phyloP scores from a whole-genome alignment of 2,888 invertebrate genomes.

The Eupithecia insigniata region DNA sequence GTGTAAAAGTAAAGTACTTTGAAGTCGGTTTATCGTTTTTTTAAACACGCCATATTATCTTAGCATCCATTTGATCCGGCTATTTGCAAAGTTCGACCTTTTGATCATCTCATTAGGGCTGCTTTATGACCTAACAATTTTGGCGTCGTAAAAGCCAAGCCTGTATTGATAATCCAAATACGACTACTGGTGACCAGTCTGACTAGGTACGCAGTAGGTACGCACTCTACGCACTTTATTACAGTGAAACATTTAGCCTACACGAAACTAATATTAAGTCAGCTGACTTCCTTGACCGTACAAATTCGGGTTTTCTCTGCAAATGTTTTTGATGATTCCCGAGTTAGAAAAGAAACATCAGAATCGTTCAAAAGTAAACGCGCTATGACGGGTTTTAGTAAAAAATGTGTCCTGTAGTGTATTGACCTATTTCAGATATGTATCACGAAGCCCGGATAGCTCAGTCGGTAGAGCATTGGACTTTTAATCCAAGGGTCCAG shows the following conservation, averaged over 20 bases:
- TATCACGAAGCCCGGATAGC: slow-evolving; percentile 85
- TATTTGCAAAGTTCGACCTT: background rate
- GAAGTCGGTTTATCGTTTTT: too few relatives aligned
- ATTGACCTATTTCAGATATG: slow-evolving; percentile 21
- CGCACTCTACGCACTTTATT: background rate
- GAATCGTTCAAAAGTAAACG: background rate
- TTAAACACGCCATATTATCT: too few relatives aligned
- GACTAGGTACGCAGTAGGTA: background rate
- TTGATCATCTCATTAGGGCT: background rate
- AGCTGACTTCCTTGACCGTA: background rate
- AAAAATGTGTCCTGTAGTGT: background rate
- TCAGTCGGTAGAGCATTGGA: slow-evolving; percentile 91
- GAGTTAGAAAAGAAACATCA: background rate
- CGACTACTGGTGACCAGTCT: too few relatives aligned
- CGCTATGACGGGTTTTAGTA: background rate
- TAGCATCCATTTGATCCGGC: background rate
- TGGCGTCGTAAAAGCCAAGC: slow-evolving; percentile 32
- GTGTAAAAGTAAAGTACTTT: too few relatives aligned
- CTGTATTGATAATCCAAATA: slow-evolving; percentile 23
- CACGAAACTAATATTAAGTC: background rate
- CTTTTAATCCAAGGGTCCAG: slow-evolving; percentile 92
- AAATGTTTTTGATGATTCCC: background rate
- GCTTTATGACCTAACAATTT: slow-evolving; percentile 1
- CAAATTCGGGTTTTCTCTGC: too few relatives aligned
- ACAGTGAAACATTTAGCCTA: background rate